Evolutionary conservation across 92 coral and sea anemone species (phyloP).

Genomic region (Paramuricea clavata): DNA sequence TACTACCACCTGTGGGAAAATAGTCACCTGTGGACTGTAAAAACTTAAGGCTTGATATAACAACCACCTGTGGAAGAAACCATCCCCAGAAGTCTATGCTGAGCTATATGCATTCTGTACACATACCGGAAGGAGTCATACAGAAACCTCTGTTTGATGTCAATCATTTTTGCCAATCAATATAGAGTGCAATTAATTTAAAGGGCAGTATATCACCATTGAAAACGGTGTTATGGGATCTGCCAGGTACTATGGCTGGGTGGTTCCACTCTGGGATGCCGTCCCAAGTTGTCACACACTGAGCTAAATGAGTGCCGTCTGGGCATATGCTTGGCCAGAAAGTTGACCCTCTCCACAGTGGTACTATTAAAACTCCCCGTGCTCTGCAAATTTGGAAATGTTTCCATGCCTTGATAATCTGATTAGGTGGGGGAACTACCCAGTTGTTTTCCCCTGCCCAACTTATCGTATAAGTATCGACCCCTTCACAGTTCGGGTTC

Average conservation of each 20-base stretch:
- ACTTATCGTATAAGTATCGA: constrained; percentile 46
- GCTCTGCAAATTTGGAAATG: constrained; percentile 63
- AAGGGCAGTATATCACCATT: constrained; percentile 41
- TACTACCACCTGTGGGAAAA: neutral
- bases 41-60: constrained; percentile 12
- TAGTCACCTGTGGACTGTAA: constrained; percentile 51
- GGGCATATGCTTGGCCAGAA: constrained; percentile 63
- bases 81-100: constrained; percentile 47
- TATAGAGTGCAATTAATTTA: constrained; percentile 59
- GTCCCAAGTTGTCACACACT: constrained; percentile 56
- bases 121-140: no score
- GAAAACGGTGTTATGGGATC: constrained; percentile 51
- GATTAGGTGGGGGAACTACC: constrained; percentile 62
- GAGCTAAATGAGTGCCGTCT: constrained; percentile 59
- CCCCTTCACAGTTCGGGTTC: constrained; percentile 65
- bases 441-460: constrained; percentile 65
- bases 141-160: no score
- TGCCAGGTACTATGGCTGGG: constrained; percentile 57
- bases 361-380: constrained; percentile 39
- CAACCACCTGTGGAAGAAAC: constrained; percentile 19
- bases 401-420: constrained; percentile 58
- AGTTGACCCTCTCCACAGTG: constrained; percentile 57
- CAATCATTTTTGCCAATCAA: constrained; percentile 41
- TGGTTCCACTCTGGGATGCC: constrained; percentile 59
- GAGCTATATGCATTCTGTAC: constrained; percentile 29